Base-by-base conservation (phyloP, 2,113 vertebrate species). In the Plestiodon gilberti region DNA sequence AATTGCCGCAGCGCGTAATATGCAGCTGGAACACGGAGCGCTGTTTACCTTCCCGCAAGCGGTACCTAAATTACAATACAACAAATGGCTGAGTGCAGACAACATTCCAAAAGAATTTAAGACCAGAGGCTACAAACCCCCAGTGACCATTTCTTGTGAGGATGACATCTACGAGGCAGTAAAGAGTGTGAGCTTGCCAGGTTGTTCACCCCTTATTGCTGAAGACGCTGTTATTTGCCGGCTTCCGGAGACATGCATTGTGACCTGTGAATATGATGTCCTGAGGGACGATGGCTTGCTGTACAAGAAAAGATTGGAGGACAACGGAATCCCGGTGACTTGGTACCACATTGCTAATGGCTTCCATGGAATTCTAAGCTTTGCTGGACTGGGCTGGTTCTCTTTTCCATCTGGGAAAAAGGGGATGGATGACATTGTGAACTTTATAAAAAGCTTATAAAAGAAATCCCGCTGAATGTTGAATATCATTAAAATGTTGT, bases 241-340 rank as follows among this genome's bases (percentile, higher is more conserved):
- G 81, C 91, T 96, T 52, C 98, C 98, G 0, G 94, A 95, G 57
- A 83, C 97, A 1, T 98, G 97, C 93, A 91, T 98, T 5, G 84
- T 99, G 90, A 99, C 97, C 74, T 99, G 98, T 0, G 97, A 98
- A 89, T 97, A 96, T 0, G 98, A 98, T 0, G 86, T 98, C 59
- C 86, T 98, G 35, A 90, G 97, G 65, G 98, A 99, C 0, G 96
- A 98, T 0, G 97, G 97, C 0, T 91, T 98, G 67, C 85, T 98
- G 11, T 98, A 97, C 90, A 97, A 96, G 92, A 98, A 97, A 91
- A 93, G 97, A 5, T 25, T 98, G 89, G 96, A 98, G 88, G 96
- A 97, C 75, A 90, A 96, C 0, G 95, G 95, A 0, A 95, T 96
- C 70, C 94, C 13, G 0, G 97, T 98, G 86, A 95, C 93, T 0